These are phyloP conservation scores for Takifugu bimaculatus DNA, from an alignment of 2,113 vertebrate species.

Conservation along the genomic window DNA sequence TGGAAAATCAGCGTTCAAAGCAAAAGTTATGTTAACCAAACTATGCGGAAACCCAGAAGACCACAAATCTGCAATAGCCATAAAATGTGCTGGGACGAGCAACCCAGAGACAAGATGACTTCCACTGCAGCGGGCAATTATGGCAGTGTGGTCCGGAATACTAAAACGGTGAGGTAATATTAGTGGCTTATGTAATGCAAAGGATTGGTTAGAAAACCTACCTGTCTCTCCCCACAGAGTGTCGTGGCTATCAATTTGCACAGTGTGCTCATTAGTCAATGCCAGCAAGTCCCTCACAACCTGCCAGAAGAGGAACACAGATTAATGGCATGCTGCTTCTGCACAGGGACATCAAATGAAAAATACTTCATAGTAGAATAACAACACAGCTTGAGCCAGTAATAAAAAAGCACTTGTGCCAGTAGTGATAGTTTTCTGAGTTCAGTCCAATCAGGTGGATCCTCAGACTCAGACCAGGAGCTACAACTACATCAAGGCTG, in stretches of 20 bases:
- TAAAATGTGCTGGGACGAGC: conserved; percentile 9
- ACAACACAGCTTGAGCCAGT: neutral
- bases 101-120: conserved; percentile 20
- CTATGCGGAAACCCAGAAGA: conserved; percentile 32
- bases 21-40: conserved; percentile 33
- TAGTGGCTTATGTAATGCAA: conserved; percentile 31
- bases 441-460: too few relatives aligned
- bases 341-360: conserved; percentile 5
- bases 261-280: conserved; percentile 77
- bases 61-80: conserved; percentile 14
- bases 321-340: conserved; percentile 55
- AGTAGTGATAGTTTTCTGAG: too few relatives aligned
- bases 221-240: conserved; percentile 98
- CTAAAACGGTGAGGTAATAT: conserved; percentile 48
- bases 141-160: conserved; percentile 33
- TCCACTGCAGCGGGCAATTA: conserved; percentile 34
- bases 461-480: too few relatives aligned
- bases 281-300: conserved; percentile 85
- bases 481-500: too few relatives aligned
- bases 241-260: conserved; percentile 90
- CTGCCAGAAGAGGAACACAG: conserved; percentile 73
- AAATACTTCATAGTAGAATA: conserved; percentile 3
- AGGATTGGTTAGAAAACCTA: conserved; percentile 71
- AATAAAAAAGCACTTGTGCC: too few relatives aligned
- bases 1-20: conserved; percentile 34